Percentiles rank a stretch among this genome's conserved stretches.
phyloP scores from a whole-genome alignment of 2,797 vertebrate species.

The Echiichthys vipera region DNA sequence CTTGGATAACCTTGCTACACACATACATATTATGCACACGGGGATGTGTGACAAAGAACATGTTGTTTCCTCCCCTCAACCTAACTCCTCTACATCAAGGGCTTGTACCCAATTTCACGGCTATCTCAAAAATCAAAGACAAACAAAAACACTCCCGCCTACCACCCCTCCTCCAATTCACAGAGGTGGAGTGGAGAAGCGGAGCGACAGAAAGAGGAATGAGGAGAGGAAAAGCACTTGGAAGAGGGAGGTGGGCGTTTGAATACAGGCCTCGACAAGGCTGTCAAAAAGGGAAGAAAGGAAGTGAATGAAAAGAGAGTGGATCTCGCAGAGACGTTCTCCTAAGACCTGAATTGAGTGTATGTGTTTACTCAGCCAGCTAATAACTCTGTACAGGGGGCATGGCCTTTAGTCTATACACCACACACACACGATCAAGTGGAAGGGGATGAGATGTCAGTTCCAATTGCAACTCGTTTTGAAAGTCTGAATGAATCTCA shows the following conservation, averaged over 20 bases:
- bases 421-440: conserved; percentile 76
- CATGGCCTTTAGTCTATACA: conserved; percentile 73
- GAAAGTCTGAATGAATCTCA: conserved; percentile 73
- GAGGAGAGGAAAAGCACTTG: conserved; percentile 62
- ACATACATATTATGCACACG: conserved; percentile 35
- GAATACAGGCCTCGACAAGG: conserved; percentile 76
- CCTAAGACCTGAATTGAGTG: conserved; percentile 72
- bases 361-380: conserved; percentile 84
- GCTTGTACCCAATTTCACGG: conserved; percentile 84
- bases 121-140: conserved; percentile 88
- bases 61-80: conserved; percentile 65
- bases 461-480: conserved; percentile 72
- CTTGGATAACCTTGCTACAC: conserved; percentile 70
- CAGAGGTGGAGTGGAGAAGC: conserved; percentile 48
- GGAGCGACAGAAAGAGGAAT: conserved; percentile 62
- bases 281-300: conserved; percentile 70
- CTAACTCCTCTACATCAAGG: conserved; percentile 82
- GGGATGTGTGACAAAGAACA: conserved; percentile 63
- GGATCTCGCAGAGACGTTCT: conserved; percentile 64
- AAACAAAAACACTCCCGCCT: conserved; percentile 84
- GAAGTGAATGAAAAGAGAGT: conserved; percentile 67
- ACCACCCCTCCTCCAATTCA: conserved; percentile 68
- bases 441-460: conserved; percentile 75
- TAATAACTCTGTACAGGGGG: conserved; percentile 84
- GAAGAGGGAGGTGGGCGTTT: conserved; percentile 65